phyloP scores from a whole-genome alignment of 2,888 invertebrate species.

The Monoplex corrugatus region DNA sequence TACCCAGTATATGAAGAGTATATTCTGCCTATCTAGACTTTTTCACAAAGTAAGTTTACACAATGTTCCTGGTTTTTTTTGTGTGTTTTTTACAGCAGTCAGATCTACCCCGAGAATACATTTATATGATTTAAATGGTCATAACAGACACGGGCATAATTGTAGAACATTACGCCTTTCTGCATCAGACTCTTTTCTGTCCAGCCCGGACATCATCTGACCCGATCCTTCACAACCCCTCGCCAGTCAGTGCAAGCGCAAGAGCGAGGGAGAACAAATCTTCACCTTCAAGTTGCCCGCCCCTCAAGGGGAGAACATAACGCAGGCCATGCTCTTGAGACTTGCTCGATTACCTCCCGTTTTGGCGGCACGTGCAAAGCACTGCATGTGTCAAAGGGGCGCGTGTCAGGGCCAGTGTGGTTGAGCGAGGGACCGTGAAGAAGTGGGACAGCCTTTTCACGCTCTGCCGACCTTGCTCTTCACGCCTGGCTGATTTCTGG shows the following conservation, averaged over 20 bases:
- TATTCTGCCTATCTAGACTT: no score
- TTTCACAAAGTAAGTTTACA: no score
- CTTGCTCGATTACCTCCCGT: slow-evolving; percentile 32
- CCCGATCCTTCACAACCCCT: no score
- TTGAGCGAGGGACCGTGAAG: slow-evolving; percentile 7
- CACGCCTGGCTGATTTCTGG: background rate
- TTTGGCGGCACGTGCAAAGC: background rate
- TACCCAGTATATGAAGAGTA: no score
- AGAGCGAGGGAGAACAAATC: background rate
- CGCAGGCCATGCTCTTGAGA: background rate
- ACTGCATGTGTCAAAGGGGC: background rate
- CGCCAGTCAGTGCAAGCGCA: background rate
- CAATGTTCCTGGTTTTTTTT: no score
- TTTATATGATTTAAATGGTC: no score
- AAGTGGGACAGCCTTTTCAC: background rate
- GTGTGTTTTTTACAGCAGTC: no score
- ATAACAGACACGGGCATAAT: no score
- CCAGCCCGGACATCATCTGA: no score
- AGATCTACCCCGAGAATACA: no score
- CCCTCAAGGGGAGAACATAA: background rate
- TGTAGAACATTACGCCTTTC: no score
- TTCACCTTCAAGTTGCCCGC: background rate
- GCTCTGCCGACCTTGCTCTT: background rate
- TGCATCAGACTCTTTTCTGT: no score
- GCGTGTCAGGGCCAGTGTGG: slow-evolving; percentile 23